Base-by-base conservation (phyloP, 1,140 invertebrate species). In the Tachypleus tridentatus region DNA sequence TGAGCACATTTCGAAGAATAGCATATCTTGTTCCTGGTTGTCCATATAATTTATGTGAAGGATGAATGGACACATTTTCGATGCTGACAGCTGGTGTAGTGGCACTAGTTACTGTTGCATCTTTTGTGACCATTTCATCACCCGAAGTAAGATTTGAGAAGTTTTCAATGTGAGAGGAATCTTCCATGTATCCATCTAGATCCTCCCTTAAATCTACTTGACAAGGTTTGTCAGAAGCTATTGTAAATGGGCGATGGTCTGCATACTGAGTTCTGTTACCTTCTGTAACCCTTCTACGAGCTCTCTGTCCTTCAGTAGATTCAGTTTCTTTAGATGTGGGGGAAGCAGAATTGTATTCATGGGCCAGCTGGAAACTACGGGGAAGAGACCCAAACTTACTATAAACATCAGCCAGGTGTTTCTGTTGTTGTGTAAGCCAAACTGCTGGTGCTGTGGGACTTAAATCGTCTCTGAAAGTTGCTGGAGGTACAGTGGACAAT, bases 41-140 rank as follows among this genome's bases (percentile, higher is more conserved):
- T 66, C 84, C 81, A 70, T 89, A 88, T 67, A 89, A 87, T 75
- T 86, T 87, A 70, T 87, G 85, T 72, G 88, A 86, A 0, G 87
- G 86, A 73, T 88, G 86, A 63, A 87, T 80, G 69, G 83, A 82
- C 61, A 77, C 75, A 64, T 70, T 70, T 57, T 77, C 77, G 54
- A 75, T 76, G 67, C 75, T 80, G 58, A 69, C 77, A 51, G 67
- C 77, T 66, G 53, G 79, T 72, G 70, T 80, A 73, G 54, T 76
- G 70, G 69, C 72, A 59, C 76, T 29, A 29, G 29, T 75, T 29
- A 82, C 82, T 0, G 77, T 80, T 4, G 80, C 74, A 49, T 82
- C 80, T 52, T 84, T 82, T 52, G 78, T 50, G 67, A 80, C 69
- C 71, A 63, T 63, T 1, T 79, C 66, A 73, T 49, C 67, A 73